Conservation (phyloP, 1,140 invertebrate genomes). For the Halictus rubicundus region DNA sequence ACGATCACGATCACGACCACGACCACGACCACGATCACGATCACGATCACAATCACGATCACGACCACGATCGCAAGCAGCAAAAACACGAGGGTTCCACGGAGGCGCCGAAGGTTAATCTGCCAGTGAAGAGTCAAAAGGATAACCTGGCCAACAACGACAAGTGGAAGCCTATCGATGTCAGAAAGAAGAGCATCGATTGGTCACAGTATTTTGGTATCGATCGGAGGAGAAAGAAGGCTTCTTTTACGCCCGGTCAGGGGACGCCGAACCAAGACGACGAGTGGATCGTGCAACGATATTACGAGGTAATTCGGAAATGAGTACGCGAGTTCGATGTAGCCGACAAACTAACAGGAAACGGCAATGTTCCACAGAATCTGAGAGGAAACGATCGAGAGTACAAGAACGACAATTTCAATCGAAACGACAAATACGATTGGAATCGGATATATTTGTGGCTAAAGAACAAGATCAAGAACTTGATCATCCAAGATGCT, state of each 20-base stretch:
- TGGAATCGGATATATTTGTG: constrained; percentile 85
- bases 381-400: constrained; percentile 63
- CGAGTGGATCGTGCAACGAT: constrained; percentile 82
- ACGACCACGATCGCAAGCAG: constrained; percentile 44
- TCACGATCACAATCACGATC: constrained; percentile 55
- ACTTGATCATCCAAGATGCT: constrained; percentile 82
- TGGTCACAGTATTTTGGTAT: constrained; percentile 93
- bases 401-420: constrained; percentile 56
- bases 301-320: constrained; percentile 73
- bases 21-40: constrained; percentile 56
- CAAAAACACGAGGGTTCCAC: constrained; percentile 69
- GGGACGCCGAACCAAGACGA: constrained; percentile 79
- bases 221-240: constrained; percentile 88
- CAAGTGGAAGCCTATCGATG: constrained; percentile 78
- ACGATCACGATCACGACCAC: constrained; percentile 67
- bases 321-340: too few species aligned
- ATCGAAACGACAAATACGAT: constrained; percentile 75
- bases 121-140: constrained; percentile 63
- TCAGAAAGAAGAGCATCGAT: constrained; percentile 89
- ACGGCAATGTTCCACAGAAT: constrained; percentile 51
- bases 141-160: constrained; percentile 62
- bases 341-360: not conserved
- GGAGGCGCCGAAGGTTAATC: constrained; percentile 56
- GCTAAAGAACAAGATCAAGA: constrained; percentile 87
- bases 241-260: constrained; percentile 70